Evolutionary conservation across 2,797 vertebrate species (phyloP), one percentile per base, ranked within the genome.

Genomic region (Lepilemur septentrionalis): DNA sequence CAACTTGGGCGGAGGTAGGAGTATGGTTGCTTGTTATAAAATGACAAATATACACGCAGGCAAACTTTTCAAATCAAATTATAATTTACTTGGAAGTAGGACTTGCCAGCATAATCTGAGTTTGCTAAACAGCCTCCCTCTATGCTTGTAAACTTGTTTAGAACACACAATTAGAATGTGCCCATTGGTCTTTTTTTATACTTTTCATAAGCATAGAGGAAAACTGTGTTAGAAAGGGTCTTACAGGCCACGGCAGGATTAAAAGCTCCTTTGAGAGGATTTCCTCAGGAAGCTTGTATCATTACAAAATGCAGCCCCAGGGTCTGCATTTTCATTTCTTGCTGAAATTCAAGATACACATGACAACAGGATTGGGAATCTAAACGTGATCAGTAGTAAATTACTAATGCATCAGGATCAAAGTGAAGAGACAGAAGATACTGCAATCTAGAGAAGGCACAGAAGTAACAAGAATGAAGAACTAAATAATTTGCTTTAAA

Each of bases 131-230:
- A n/a, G 22, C 67, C 57, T 91, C 84, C 65, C 75, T 59, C 8
- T 61, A 20, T 70, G 32, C 73, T 50, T 73, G 14, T 0, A 13
- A 30, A n/a, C 82, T 67, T 82, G 82, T 48, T 91, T 50, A 63
- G 63, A 67, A 46, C 32, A 23, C 18, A 38, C 84, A 79, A 57
- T 85, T 78, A 32, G 48, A 84, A 75, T 14, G 30, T 93, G 43
- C 79, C 9, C 2, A 28, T 35, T 80, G 85, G 61, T 61, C 41
- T 67, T 73, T 90, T 73, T 87, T 84, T 13, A 78, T 82, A 82
- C 78, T 94, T 93, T 79, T 82, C 63, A 13, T 92, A 93, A 94
- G 94, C 91, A 95, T 80, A 90, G 81, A 88, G 89, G 88, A 48
- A 92, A 69, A 82, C 13, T 4, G 4, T 79, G 55, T 86, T 80